Evolutionary conservation across 2,113 vertebrate genomes (phyloP).

Genomic region (Apeltes quadracus): DNA sequence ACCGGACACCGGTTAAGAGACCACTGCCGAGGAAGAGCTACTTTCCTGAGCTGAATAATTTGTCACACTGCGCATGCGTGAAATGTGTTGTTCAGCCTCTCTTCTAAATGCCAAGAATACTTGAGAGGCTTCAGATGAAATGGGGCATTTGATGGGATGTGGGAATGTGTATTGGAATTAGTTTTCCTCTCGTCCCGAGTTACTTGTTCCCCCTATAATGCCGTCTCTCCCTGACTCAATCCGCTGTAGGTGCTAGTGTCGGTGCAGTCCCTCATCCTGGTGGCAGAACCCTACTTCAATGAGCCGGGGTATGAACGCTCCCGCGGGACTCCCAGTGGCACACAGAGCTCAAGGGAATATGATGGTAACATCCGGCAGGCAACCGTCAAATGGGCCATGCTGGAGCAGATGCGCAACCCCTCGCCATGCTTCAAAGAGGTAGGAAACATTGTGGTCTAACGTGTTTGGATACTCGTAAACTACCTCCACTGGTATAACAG

Average conservation of each 20-base stretch:
- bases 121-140: constrained; percentile 15
- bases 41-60: no score
- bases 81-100: constrained; percentile 8
- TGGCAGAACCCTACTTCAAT: constrained; percentile 97
- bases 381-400: constrained; percentile 98
- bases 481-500: neutral
- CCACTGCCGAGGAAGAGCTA: no score
- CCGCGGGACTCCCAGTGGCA: constrained; percentile 94
- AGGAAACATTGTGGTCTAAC: neutral
- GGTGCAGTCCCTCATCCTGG: constrained; percentile 96
- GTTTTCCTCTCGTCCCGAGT: neutral
- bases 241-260: constrained; percentile 91
- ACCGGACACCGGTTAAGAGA: no score
- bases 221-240: neutral
- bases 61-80: no score
- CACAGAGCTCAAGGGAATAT: constrained; percentile 97
- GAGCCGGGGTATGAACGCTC: constrained; percentile 97
- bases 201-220: neutral
- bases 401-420: constrained; percentile 96
- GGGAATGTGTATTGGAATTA: constrained; percentile 6
- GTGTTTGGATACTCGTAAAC: neutral
- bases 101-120: constrained; percentile 27
- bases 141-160: constrained; percentile 13
- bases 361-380: constrained; percentile 98
- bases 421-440: constrained; percentile 99